Base-by-base conservation (phyloP, 2,888 invertebrate genomes). In the Oscheius myriophilus region DNA sequence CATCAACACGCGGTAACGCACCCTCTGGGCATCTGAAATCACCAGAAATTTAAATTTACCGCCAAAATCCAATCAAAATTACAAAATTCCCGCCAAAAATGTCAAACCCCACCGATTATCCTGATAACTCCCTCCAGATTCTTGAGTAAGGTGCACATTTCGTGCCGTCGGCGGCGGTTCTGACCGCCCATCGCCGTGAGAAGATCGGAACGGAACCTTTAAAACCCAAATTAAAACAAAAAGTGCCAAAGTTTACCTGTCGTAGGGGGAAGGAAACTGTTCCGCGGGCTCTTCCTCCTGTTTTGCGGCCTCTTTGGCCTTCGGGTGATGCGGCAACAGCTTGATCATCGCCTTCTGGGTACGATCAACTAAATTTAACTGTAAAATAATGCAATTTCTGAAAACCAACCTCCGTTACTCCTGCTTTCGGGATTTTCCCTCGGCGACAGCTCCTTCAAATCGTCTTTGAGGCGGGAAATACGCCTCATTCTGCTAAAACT, bases 1-100 rank as follows among this genome's bases (percentile, higher is more conserved):
- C 66, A 66, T 57, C 41, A 66, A 41, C 16, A 58, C 45, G 14
- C 66, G 66, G 18, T 66, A 66, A 11, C 43, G 25, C 23, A 66
- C 58, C 12, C 51, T 45, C 26, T 66, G n/a, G 7, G 21, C 46
- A 45, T 66, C 66, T 66, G 45, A 33, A 39, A 55, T 25, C 11
- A 33, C 9, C 33, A 33, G 9, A 33, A 33, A 33, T 33, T 33
- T 6, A 9, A 33, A 33, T 33, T 6, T 14, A 23, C 33, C 33
- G 3, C 33, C 33, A 33, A 33, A 33, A 33, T 33, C 33, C 3
- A 33, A 6, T 33, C 9, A n/a, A n/a, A n/a, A n/a, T n/a, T n/a
- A n/a, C n/a, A n/a, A n/a, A n/a, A n/a, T n/a, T n/a, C n/a, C n/a
- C n/a, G n/a, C n/a, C n/a, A n/a, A 52, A 52, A 58, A 64, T 41